Evolutionary conservation across 2,113 vertebrate species (phyloP).

Genomic region (Apistogramma diplotaenia): DNA sequence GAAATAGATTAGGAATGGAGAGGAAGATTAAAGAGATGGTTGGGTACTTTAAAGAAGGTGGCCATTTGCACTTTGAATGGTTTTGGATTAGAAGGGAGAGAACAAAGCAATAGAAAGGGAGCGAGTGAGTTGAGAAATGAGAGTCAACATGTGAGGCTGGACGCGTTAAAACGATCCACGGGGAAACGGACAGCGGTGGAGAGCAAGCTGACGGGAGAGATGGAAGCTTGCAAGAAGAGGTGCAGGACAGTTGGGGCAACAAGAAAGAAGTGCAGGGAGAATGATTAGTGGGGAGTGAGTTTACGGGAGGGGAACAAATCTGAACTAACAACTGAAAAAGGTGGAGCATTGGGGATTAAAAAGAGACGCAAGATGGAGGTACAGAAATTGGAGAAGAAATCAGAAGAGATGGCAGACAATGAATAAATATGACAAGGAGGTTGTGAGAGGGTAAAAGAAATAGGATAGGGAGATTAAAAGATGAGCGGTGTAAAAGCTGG

Average conservation of each 20-base stretch:
- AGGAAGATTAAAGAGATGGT: slow-evolving; percentile 25
- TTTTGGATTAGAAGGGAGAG: slow-evolving; percentile 8
- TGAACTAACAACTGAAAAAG: neutral
- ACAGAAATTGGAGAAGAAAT: neutral
- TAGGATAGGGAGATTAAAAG: neutral
- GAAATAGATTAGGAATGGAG: neutral
- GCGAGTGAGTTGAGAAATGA: neutral
- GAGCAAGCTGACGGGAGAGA: neutral
- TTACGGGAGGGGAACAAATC: neutral
- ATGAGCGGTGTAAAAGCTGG: neutral
- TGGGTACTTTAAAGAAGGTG: neutral
- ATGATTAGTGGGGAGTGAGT: neutral
- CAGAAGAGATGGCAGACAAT: neutral
- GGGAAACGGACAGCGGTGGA: neutral
- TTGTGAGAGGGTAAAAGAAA: neutral
- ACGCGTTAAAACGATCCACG: neutral
- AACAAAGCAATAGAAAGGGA: slow-evolving; percentile 7
- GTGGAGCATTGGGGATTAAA: neutral
- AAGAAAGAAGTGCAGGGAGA: neutral
- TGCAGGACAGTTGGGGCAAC: neutral
- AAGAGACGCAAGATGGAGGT: neutral
- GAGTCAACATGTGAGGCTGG: neutral
- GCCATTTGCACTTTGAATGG: slow-evolving; percentile 6
- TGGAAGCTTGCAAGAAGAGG: neutral
- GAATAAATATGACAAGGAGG: neutral